Base-by-base conservation (phyloP, 2,113 vertebrate genomes). In the Cynocephalus volans region DNA sequence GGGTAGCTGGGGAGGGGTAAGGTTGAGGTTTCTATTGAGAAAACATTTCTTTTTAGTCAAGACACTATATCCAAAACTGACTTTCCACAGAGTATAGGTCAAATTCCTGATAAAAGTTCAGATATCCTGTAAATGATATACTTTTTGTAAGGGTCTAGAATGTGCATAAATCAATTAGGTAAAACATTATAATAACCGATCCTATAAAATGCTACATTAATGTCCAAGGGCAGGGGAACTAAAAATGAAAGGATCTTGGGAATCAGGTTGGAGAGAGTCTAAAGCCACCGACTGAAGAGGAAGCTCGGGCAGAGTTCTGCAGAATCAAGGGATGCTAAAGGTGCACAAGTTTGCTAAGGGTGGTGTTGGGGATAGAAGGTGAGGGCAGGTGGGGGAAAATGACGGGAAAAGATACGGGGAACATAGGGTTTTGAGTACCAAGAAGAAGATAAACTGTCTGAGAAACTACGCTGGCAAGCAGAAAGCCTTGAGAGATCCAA, bases 41-140 rank as follows among this genome's bases (percentile, higher is more conserved):
- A 84, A 90, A 75, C 36, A 33, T 84, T 96, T 90, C 70, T 79
- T 90, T 75, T 72, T 36, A 81, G 81, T 83, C 50, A 96, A 80
- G 93, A 89, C 36, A 73, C n/a, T 93, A 21, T n/a, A 52, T 88
- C 70, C 41, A 48, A 93, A 94, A 64, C 45, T 95, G 70, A 92
- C 33, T 75, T 94, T 92, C 65, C 92, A 69, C 8, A 93, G 73
- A 93, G 67, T 60, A 62, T 23, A 77, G 9, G 41, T 82, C 77
- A 50, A 33, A 41, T 64, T 80, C 58, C 76, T 93, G 52, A 70
- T 58, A 33, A 69, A 88, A 45, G 12, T 76, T 33, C 24, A 65
- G 52, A 80, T 50, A 24, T 5, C 36, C 28, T 86, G 60, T 1
- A 5, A 82, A 15, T 36, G 23, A 85, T 9, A 17, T 2, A 21